Evolutionary conservation across 2,888 invertebrate species (phyloP), one percentile per base, ranked within the genome.

Genomic region (Tetramorium bicarinatum): DNA sequence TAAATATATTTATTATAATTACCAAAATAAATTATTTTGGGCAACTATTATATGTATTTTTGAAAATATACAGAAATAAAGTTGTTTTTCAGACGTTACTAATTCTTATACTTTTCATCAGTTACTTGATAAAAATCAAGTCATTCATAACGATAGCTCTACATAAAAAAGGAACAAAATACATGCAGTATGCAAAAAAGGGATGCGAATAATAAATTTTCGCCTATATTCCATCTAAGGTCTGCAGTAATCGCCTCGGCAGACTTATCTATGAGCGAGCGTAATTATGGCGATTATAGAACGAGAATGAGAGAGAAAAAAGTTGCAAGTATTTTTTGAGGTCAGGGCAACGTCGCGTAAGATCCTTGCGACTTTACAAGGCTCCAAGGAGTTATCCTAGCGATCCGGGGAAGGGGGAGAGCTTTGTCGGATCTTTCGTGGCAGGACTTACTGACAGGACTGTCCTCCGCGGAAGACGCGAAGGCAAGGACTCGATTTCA

Each of bases 281-380:
- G 71, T 83, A 88, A 91, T 87, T 88, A 90, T 83, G 83, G 87
- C 90, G 83, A 84, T 87, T 90, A 90, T 91, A 90, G 85, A 88
- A 75, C 15, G 41, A 44, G 52, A 59, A 9, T 52, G n/a, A 52
- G 25, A 52, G 61, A 77, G 71, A 41, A 52, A 56, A 64, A 74
- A 85, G 66, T 87, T 87, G 82, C 84, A 66, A 84, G 69, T 88
- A 91, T 86, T 92, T 94, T 90, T 94, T 94, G 93, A 94, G 94
- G 94, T 94, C 94, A 94, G 91, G 94, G 94, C 90, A 84, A 92
- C 88, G 84, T 85, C 87, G 86, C 84, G 83, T 86, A 90, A 85
- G 91, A 93, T 93, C 93, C 92, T 93, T 93, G 93, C 88, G 88
- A 90, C 91, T 91, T 67, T 87, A 88, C 85, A 75, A 56, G 71